Conservation (phyloP, 2,888 invertebrate species). For the Drosophila paranaensis region DNA sequence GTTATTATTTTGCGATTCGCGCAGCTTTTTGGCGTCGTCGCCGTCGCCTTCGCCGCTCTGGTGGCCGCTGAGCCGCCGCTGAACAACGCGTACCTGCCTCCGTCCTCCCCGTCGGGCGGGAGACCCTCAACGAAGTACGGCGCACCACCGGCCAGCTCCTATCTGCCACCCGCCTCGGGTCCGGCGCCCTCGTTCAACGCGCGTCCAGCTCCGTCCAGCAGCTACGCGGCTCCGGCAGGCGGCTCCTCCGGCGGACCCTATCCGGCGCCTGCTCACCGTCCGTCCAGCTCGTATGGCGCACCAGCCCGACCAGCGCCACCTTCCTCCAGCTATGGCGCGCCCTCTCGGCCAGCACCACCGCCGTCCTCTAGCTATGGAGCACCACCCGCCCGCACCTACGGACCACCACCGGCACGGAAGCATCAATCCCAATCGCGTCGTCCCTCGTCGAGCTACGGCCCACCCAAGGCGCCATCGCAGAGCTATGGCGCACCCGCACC, state of each 20-base stretch:
- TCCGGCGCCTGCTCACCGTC: not conserved
- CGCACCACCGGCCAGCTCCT: constrained; percentile 86
- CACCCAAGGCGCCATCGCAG: constrained; percentile 69
- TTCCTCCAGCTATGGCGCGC: constrained; percentile 74
- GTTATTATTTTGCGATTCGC: constrained; percentile 36
- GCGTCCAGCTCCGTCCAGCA: constrained; percentile 68
- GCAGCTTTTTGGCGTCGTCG: constrained; percentile 58
- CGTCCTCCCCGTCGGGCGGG: constrained; percentile 82
- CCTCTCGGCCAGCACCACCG: constrained; percentile 71
- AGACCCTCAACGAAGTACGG: constrained; percentile 81
- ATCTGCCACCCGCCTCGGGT: constrained; percentile 86
- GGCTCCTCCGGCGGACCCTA: constrained; percentile 33
- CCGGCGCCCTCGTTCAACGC: constrained; percentile 81
- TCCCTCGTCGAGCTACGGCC: constrained; percentile 86
- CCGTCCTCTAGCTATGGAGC: constrained; percentile 77
- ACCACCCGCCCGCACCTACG: constrained; percentile 81
- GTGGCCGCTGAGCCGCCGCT: constrained; percentile 83
- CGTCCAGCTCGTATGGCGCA: constrained; percentile 49
- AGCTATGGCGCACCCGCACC: constrained; percentile 86
- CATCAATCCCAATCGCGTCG: constrained; percentile 79
- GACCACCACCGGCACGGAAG: constrained; percentile 81
- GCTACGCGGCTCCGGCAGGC: constrained; percentile 84
- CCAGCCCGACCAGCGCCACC: constrained; percentile 67
- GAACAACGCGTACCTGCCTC: constrained; percentile 82
- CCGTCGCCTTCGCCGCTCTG: constrained; percentile 53